phyloP scores from a whole-genome alignment of 2,888 invertebrate genomes.

The Ormyrus labotus region DNA sequence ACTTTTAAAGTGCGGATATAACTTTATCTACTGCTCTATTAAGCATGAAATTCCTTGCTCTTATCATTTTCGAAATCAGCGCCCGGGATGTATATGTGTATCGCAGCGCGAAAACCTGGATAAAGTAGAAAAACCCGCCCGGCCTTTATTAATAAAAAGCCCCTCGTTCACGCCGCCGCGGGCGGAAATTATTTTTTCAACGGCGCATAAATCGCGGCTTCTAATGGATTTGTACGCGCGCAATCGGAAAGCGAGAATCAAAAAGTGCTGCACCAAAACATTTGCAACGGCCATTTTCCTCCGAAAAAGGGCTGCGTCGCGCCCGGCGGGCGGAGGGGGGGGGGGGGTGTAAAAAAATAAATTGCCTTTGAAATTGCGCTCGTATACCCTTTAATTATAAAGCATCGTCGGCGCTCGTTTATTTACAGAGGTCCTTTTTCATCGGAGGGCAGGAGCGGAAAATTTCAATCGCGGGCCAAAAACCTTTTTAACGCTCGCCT shows the following conservation, averaged over 20 bases:
- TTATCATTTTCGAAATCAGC: neutral
- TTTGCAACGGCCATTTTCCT: no score
- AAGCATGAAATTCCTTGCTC: neutral
- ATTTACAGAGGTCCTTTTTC: conserved; percentile 37
- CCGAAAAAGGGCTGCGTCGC: no score
- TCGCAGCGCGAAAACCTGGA: neutral
- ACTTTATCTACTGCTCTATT: neutral
- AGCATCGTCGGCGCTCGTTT: conserved; percentile 32
- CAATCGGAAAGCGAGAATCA: no score
- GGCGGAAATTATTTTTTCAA: no score
- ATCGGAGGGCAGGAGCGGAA: conserved; percentile 12
- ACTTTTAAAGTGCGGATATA: neutral
- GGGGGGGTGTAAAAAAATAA: conserved; percentile 18
- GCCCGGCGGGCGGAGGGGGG: neutral
- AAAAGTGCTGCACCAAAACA: no score
- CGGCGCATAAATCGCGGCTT: no score
- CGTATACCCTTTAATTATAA: conserved; percentile 48
- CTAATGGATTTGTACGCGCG: no score
- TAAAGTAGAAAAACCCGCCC: neutral
- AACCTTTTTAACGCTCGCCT: conserved; percentile 54
- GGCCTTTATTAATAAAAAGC: neutral
- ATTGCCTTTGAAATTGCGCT: conserved; percentile 35
- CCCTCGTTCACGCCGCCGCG: no score
- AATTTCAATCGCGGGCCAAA: conserved; percentile 51
- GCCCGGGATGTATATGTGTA: no score